Conservation (phyloP, 2,797 vertebrate genomes). For the Paedocypris micromegethes region DNA sequence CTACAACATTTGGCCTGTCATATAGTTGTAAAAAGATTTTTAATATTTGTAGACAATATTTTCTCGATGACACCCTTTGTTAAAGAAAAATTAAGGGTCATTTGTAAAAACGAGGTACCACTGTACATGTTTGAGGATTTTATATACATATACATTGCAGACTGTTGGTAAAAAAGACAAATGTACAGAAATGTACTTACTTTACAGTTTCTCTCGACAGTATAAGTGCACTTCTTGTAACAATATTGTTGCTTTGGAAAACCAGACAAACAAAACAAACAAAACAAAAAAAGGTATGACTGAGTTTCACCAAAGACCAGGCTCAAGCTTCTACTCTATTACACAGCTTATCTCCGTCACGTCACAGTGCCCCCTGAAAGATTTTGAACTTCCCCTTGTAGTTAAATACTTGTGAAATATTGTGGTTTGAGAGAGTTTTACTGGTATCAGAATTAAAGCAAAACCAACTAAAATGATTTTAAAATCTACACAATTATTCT, state of each 20-base stretch:
- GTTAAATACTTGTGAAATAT: too few species aligned
- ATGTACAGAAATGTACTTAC: slow-evolving; percentile 65
- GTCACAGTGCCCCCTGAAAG: slow-evolving; percentile 29
- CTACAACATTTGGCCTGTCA: too few species aligned
- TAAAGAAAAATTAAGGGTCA: too few species aligned
- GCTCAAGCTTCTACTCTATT: not conserved
- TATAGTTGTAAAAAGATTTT: too few species aligned
- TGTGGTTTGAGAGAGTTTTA: too few species aligned
- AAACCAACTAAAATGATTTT: too few species aligned
- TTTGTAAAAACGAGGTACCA: too few species aligned
- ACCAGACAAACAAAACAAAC: slow-evolving; percentile 65
- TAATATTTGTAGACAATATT: too few species aligned
- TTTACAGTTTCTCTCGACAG: slow-evolving; percentile 75
- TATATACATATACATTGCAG: not conserved
- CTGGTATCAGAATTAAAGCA: too few species aligned
- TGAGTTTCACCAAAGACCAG: slow-evolving; percentile 52
- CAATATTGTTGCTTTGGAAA: slow-evolving; percentile 71
- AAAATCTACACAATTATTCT: too few species aligned
- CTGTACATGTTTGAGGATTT: too few species aligned
- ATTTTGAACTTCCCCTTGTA: slow-evolving; percentile 13
- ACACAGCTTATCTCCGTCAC: slow-evolving; percentile 21
- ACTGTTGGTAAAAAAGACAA: slow-evolving; percentile 34
- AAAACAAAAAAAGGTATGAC: not conserved
- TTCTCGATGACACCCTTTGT: too few species aligned
- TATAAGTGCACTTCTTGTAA: slow-evolving; percentile 74